Evolutionary conservation across 2,888 invertebrate species (phyloP).

Genomic region (Pyrrhosoma nymphula): DNA sequence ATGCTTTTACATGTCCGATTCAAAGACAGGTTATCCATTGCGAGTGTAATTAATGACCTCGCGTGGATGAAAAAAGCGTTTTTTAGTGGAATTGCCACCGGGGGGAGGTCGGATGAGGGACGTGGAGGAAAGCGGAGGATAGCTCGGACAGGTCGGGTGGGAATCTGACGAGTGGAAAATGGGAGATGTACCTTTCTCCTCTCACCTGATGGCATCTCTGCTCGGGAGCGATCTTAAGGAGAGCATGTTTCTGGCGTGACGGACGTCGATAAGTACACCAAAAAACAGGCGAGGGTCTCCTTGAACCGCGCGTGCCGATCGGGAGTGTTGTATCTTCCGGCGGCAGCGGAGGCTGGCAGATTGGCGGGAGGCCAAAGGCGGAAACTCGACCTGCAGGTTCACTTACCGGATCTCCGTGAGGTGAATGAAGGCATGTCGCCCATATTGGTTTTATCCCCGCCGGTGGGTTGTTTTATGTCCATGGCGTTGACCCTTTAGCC

Average conservation of each 20-base stretch:
- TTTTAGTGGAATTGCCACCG: not conserved
- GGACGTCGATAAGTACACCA: not conserved
- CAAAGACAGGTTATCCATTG: slow-evolving; percentile 48
- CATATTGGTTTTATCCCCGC: not conserved
- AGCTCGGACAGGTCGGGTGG: not conserved
- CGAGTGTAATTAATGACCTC: slow-evolving; percentile 42
- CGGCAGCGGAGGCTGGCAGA: not conserved
- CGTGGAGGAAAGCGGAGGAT: not conserved
- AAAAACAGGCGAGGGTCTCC: not conserved
- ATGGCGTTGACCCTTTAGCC: too few species aligned
- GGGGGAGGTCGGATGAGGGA: not conserved
- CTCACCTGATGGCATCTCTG: not conserved
- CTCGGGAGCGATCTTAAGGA: not conserved
- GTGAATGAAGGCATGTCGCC: not conserved
- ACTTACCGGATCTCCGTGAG: not conserved
- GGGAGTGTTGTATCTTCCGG: not conserved
- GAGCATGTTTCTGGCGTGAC: not conserved
- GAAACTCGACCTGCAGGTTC: not conserved
- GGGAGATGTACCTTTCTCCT: not conserved
- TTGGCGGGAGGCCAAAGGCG: not conserved
- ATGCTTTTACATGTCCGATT: not conserved
- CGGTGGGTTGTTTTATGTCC: too few species aligned
- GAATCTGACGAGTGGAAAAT: not conserved
- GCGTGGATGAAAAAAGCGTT: not conserved
- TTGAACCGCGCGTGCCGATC: not conserved